Conservation (phyloP, 92 coral and sea anemone genomes). For the Porites rus region DNA sequence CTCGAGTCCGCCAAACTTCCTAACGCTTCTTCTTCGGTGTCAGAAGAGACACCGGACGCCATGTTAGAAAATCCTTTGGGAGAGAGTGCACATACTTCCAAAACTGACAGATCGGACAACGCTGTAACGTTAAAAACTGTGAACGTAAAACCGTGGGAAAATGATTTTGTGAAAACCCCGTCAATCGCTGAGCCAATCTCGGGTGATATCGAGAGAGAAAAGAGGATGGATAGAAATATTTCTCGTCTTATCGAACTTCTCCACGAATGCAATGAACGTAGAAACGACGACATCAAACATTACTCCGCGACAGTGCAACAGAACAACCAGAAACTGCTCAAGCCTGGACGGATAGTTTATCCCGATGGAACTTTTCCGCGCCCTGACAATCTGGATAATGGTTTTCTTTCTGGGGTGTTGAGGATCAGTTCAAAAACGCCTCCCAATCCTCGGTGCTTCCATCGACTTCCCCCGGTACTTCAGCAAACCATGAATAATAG, state of each 20-base stretch:
- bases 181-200: background rate
- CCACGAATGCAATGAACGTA: slow-evolving; percentile 2
- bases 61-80: background rate
- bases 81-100: background rate
- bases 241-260: slow-evolving; percentile 5
- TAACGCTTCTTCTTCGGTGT: no score
- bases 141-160: slow-evolving; percentile 30
- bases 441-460: background rate
- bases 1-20: background rate
- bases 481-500: no score
- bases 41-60: no score
- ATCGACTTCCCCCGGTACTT: background rate
- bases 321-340: background rate
- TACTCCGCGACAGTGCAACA: background rate
- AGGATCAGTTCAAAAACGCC: slow-evolving; percentile 17
- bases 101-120: background rate
- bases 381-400: background rate
- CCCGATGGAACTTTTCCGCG: background rate
- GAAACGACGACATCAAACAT: background rate
- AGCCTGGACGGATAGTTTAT: background rate
- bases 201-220: background rate
- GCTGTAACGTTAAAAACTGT: slow-evolving; percentile 7
- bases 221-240: background rate
- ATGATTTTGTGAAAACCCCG: background rate
- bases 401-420: slow-evolving; percentile 19